Evolutionary conservation across 2,888 invertebrate genomes (phyloP).

Genomic region (Agapostemon virescens): DNA sequence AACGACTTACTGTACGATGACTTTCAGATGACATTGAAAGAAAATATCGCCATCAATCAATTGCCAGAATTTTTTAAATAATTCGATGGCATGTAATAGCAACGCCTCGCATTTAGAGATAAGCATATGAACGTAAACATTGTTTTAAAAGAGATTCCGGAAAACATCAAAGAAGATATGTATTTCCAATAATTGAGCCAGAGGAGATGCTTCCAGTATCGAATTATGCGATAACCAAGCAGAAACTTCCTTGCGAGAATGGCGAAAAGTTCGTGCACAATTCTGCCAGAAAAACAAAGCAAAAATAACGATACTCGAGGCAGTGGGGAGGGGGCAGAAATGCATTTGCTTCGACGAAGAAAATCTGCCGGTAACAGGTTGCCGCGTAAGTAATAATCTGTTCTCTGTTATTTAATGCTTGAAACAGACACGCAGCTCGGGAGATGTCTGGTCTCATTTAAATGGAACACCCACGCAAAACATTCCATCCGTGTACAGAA

Average conservation of each 20-base stretch:
- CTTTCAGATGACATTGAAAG: no score
- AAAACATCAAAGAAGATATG: no score
- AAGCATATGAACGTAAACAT: no score
- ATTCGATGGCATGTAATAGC: no score
- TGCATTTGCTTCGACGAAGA: not conserved
- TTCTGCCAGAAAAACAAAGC: not conserved
- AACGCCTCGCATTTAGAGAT: no score
- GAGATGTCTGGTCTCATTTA: conserved; percentile 41
- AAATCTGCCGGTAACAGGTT: not conserved
- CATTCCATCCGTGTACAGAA: conserved; percentile 44
- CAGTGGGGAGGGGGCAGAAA: no score
- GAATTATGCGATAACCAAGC: not conserved
- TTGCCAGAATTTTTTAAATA: no score
- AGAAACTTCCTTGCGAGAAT: not conserved
- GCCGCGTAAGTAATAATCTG: not conserved
- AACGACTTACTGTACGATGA: no score
- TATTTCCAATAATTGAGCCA: no score
- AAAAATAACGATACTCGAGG: not conserved
- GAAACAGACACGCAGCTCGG: conserved; percentile 17
- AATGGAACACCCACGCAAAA: conserved; percentile 48
- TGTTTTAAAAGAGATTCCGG: no score
- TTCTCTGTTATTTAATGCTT: not conserved
- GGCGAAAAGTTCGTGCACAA: not conserved
- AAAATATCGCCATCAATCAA: no score
- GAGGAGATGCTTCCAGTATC: not conserved